Base-by-base conservation (phyloP, 2,888 invertebrate species). In the Tinea pellionella region DNA sequence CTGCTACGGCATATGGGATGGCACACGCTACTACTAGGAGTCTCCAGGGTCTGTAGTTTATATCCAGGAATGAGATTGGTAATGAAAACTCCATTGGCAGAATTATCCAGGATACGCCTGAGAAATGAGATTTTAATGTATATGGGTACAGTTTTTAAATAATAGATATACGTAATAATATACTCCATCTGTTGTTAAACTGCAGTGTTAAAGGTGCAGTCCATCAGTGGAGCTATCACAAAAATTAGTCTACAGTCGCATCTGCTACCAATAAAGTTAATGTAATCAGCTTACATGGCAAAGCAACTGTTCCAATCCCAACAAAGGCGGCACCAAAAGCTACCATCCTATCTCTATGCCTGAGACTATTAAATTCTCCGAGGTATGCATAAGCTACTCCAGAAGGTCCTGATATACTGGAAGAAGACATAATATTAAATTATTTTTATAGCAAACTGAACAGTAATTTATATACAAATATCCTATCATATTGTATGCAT, bases 41-140 rank as follows among this genome's bases (percentile, higher is more conserved):
- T 6, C 95, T 87, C 96, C 96, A 96, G 0, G 94, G 92, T 37
- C 91, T 89, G 69, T 92, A 91, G 0, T 74, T 71, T 62, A 93
- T 80, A 59, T 79, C 87, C 43, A 91, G 71, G 60, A 89, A 71
- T 0, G 71, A 63, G n/a, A 88, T 78, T 0, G 83, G 76, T 2
- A 83, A 65, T 0, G 88, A 74, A 65, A 90, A 80, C 3, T 86
- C 74, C 0, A 87, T 65, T 0, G 94, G 94, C 0, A 94, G 88
- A 9, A 94, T 88, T 0, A 89, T 70, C 90, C 92, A 92, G 6
- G 93, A 92, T 61, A 93, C 71, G 59, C 89, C 93, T 90, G 73
- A n/a, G 71, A 73, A 61, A 7, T n/a, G 47, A 47, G 8, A 9
- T 16, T 18, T 59, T 55, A 56, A 11, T 32, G 6, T 37, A 12